Conservation (phyloP, 2,113 vertebrate genomes). For the Cyprinus carpio region DNA sequence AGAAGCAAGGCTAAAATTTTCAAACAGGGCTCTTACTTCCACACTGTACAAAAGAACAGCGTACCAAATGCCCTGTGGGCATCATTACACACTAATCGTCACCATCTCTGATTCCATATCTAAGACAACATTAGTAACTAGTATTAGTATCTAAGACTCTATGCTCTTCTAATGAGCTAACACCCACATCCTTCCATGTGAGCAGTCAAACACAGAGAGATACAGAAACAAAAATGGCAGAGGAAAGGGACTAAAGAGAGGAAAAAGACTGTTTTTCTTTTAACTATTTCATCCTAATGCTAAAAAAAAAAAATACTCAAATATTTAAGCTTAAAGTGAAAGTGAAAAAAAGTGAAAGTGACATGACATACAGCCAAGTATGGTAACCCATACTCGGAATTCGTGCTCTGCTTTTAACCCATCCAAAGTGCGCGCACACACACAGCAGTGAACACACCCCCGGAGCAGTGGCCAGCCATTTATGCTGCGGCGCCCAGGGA, state of each 20-base stretch:
- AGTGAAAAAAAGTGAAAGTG: too few species aligned
- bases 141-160: too few species aligned
- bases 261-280: not conserved
- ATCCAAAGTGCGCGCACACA: too few species aligned
- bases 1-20: too few species aligned
- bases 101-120: constrained; percentile 61
- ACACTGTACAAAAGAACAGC: constrained; percentile 57
- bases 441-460: too few species aligned
- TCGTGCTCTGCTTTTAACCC: too few species aligned
- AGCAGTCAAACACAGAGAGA: not conserved
- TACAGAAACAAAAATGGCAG: not conserved
- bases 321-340: not conserved
- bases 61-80: constrained; percentile 70
- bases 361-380: too few species aligned
- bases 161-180: constrained; percentile 65
- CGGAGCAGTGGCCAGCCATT: too few species aligned
- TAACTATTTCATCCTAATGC: not conserved
- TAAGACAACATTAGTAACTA: constrained; percentile 63
- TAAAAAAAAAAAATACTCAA: not conserved
- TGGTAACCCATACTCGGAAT: too few species aligned
- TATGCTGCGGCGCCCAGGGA: too few species aligned
- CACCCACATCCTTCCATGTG: constrained; percentile 4
- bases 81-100: constrained; percentile 64
- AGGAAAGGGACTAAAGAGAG: constrained; percentile 46
- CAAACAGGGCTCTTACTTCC: constrained; percentile 60